phyloP scores from a whole-genome alignment of 30 jellyfish, hydroid and myxozoan species.

The Nemopilema nomurai region DNA sequence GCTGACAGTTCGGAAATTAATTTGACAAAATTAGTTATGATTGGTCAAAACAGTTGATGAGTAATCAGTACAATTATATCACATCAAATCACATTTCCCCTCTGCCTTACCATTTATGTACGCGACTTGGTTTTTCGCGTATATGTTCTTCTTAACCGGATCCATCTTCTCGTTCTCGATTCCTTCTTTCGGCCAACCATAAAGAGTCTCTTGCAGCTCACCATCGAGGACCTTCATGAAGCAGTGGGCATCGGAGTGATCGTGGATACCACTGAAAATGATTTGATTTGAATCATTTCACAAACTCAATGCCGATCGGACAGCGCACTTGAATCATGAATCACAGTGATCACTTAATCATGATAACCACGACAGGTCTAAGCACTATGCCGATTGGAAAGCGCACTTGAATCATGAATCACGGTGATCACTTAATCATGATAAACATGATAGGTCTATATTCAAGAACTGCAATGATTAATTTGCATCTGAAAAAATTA shows the following conservation, averaged over 20 bases:
- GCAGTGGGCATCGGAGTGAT: constrained; percentile 94
- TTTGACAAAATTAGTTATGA: background rate
- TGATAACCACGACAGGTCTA: too few species aligned
- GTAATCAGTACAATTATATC: too few species aligned
- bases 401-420: too few species aligned
- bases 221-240: constrained; percentile 97
- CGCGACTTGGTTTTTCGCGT: constrained; percentile 73
- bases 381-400: too few species aligned
- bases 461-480: too few species aligned
- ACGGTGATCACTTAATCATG: too few species aligned
- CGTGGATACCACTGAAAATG: constrained; percentile 89
- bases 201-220: constrained; percentile 79
- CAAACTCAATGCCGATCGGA: too few species aligned
- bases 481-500: too few species aligned
- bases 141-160: constrained; percentile 46
- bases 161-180: constrained; percentile 55
- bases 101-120: constrained; percentile 80
- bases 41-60: background rate
- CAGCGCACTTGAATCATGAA: too few species aligned
- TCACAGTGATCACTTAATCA: too few species aligned
- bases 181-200: constrained; percentile 86
- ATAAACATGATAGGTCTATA: too few species aligned
- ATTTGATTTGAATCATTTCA: too few species aligned
- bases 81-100: background rate
- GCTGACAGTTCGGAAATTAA: background rate